These are phyloP conservation scores for Emmelina monodactyla DNA, from an alignment of 2,888 invertebrate species.

Conservation along the genomic window DNA sequence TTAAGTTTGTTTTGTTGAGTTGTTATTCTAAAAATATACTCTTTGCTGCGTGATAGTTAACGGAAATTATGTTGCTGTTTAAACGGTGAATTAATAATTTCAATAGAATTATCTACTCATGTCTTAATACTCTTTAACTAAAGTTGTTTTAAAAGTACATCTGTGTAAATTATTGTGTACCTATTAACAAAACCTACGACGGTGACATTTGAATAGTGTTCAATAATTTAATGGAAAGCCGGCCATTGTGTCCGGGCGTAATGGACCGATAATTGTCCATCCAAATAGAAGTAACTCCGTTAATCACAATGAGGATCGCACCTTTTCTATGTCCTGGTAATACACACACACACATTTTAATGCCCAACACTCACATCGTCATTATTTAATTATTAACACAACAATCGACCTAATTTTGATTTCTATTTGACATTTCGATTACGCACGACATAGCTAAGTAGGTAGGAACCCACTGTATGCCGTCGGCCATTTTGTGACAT, in stretches of 20 bases:
- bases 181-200: too few species aligned
- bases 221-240: slow-evolving; percentile 50
- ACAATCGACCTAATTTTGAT: slow-evolving; percentile 66
- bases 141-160: too few species aligned
- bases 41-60: too few species aligned
- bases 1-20: too few species aligned
- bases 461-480: too few species aligned
- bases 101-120: too few species aligned
- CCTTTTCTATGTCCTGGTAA: slow-evolving; percentile 30
- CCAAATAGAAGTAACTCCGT: slow-evolving; percentile 62
- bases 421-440: slow-evolving; percentile 65
- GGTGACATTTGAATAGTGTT: slow-evolving; percentile 37
- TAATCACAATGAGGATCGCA: slow-evolving; percentile 55
- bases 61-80: too few species aligned
- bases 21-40: too few species aligned
- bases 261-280: slow-evolving; percentile 62
- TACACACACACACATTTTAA: slow-evolving; percentile 33
- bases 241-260: slow-evolving; percentile 48
- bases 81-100: too few species aligned
- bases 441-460: slow-evolving; percentile 46
- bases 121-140: too few species aligned
- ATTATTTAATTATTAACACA: slow-evolving; percentile 65
- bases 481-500: slow-evolving; percentile 59
- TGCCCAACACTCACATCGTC: slow-evolving; percentile 31
- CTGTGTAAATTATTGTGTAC: too few species aligned